A percentile compares a stretch with the other conserved stretches of the same genome.
Conservation (phyloP, 2,113 vertebrate genomes). For the Pogonocichla stellata region DNA sequence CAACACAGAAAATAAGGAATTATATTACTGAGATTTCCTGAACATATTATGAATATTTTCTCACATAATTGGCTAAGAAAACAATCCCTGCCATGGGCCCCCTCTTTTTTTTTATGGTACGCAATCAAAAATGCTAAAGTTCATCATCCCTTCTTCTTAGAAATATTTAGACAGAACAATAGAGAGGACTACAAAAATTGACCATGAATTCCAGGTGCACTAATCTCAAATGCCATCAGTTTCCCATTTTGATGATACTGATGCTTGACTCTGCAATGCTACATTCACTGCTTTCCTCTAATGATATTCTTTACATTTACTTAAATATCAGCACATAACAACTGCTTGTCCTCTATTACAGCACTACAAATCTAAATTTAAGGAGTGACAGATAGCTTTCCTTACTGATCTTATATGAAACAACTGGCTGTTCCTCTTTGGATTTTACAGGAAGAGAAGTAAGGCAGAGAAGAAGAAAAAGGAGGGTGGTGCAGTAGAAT, state of each 20-base stretch:
- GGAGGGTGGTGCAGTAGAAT: neutral
- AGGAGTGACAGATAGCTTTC: neutral
- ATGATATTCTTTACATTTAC: neutral
- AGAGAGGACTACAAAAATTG: neutral
- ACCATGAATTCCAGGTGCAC: neutral
- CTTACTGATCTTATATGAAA: neutral
- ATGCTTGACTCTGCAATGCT: neutral
- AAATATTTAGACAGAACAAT: neutral
- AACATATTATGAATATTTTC: neutral
- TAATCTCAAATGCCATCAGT: neutral
- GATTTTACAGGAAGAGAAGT: neutral
- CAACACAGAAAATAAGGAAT: neutral
- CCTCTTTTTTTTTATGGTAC: neutral
- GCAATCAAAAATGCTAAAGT: neutral
- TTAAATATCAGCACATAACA: neutral
- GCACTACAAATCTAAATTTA: neutral
- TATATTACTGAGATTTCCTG: neutral
- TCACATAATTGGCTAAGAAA: neutral
- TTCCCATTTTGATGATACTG: neutral
- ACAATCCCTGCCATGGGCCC: accelerated
- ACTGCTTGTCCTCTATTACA: neutral
- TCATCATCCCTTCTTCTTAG: neutral
- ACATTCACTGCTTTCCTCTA: neutral
- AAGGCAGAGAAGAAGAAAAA: neutral
- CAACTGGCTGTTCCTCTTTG: neutral